A percentile compares a stretch with the other conserved stretches of the same genome.
Conservation (phyloP, 2,797 vertebrate genomes). For the Myotis pilosus region DNA sequence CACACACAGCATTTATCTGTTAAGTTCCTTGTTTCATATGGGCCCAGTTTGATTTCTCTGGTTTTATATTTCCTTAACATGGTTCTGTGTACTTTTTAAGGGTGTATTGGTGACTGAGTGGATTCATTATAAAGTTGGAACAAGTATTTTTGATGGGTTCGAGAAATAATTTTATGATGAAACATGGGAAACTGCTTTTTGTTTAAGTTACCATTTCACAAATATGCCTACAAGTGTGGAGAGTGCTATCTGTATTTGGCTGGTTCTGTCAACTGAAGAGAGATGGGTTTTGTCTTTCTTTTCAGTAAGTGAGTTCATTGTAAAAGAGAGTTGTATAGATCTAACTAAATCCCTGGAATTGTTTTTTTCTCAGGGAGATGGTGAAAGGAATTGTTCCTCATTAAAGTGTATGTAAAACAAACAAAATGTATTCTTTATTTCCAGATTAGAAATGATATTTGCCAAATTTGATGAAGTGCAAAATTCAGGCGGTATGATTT, state of each 20-base stretch:
- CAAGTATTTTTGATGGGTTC: too few relatives aligned
- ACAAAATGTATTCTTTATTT: conserved; percentile 74
- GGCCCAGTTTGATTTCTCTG: too few relatives aligned
- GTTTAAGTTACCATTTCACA: neutral
- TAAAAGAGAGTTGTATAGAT: neutral
- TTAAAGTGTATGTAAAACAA: conserved; percentile 40
- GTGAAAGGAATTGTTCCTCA: conserved; percentile 44
- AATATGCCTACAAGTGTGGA: neutral
- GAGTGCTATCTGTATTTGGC: neutral
- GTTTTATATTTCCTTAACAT: too few relatives aligned
- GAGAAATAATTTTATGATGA: neutral
- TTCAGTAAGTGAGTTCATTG: neutral
- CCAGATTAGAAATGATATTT: conserved; percentile 94
- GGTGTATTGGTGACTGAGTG: too few relatives aligned
- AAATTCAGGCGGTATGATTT: conserved; percentile 94
- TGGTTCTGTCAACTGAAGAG: neutral
- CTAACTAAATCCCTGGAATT: neutral
- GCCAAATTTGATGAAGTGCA: conserved; percentile 96
- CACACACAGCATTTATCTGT: neutral
- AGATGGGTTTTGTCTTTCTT: neutral
- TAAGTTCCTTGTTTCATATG: neutral
- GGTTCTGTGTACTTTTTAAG: too few relatives aligned
- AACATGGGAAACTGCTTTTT: conserved; percentile 18
- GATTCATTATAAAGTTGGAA: too few relatives aligned
- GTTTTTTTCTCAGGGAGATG: neutral